phyloP scores from a whole-genome alignment of 2,888 invertebrate species.

The Acleris cristana region DNA sequence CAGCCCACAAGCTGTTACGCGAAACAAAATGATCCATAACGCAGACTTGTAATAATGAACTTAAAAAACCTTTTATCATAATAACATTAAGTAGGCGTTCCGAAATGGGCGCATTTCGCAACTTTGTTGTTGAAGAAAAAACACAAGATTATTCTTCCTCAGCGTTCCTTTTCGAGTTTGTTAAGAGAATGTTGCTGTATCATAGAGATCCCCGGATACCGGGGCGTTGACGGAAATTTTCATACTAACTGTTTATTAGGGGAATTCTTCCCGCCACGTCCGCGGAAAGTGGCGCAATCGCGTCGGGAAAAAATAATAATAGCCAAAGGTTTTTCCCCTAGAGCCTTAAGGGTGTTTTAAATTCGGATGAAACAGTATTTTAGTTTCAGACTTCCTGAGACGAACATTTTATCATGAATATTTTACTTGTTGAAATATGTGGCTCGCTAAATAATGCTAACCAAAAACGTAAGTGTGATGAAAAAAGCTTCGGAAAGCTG shows the following conservation, averaged over 20 bases:
- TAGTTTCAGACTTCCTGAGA: conserved; percentile 20
- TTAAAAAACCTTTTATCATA: conserved; percentile 36
- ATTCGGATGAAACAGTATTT: conserved; percentile 2
- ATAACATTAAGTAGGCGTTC: conserved; percentile 31
- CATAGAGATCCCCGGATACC: conserved; percentile 47
- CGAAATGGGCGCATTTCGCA: conserved; percentile 25
- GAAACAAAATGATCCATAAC: conserved; percentile 25
- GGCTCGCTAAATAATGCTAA: neutral
- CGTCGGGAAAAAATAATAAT: conserved; percentile 27
- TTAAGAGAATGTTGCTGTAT: conserved; percentile 32
- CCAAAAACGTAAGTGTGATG: neutral
- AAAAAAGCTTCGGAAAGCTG: neutral
- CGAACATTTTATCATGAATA: conserved; percentile 4
- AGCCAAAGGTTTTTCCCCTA: conserved; percentile 15
- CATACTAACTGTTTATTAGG: conserved; percentile 61
- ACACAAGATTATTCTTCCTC: conserved; percentile 20
- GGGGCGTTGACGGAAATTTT: conserved; percentile 50
- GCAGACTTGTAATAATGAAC: conserved; percentile 28
- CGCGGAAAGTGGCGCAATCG: conserved; percentile 55
- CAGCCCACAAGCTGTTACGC: conserved; percentile 14
- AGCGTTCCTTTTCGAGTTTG: conserved; percentile 34
- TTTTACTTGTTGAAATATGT: neutral
- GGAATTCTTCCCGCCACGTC: conserved; percentile 51
- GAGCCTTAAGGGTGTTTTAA: conserved; percentile 10
- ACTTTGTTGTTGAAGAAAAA: conserved; percentile 33